Conservation (phyloP, 2,797 vertebrate genomes). For the Sorex maritimensis region DNA sequence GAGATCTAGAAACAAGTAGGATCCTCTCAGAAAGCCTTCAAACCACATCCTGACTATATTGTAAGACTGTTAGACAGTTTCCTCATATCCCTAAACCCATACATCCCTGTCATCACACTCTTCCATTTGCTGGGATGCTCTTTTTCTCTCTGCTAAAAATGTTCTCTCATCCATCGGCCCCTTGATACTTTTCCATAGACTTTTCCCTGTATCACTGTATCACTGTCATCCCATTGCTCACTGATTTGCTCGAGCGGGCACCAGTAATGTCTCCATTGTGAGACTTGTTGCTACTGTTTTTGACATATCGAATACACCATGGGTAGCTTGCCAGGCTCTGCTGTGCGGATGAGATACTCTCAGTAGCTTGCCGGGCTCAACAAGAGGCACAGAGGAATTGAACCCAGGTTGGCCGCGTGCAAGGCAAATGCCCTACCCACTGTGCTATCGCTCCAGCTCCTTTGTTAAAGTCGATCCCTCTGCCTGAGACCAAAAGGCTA, state of each 20-base stretch:
- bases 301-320: too few species aligned
- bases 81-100: not conserved
- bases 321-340: too few species aligned
- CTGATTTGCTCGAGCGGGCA: too few species aligned
- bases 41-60: not conserved
- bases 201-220: not conserved
- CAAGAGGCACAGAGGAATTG: too few species aligned
- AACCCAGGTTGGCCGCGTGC: too few species aligned
- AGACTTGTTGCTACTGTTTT: too few species aligned
- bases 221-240: too few species aligned
- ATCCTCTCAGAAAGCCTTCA: not conserved
- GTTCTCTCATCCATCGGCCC: not conserved
- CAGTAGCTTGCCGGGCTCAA: too few species aligned
- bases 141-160: not conserved
- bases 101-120: not conserved
- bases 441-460: too few species aligned
- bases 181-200: not conserved
- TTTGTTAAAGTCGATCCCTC: not conserved
- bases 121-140: not conserved
- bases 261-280: too few species aligned
- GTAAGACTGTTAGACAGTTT: not conserved
- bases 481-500: constrained; percentile 9
- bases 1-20: not conserved
- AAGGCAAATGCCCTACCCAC: too few species aligned
- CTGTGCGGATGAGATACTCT: too few species aligned